A percentile compares a stretch with the other conserved stretches of the same genome.
Evolutionary conservation across 2,888 invertebrate species (phyloP).

Genomic region (Brachypalpus laphriformis): DNA sequence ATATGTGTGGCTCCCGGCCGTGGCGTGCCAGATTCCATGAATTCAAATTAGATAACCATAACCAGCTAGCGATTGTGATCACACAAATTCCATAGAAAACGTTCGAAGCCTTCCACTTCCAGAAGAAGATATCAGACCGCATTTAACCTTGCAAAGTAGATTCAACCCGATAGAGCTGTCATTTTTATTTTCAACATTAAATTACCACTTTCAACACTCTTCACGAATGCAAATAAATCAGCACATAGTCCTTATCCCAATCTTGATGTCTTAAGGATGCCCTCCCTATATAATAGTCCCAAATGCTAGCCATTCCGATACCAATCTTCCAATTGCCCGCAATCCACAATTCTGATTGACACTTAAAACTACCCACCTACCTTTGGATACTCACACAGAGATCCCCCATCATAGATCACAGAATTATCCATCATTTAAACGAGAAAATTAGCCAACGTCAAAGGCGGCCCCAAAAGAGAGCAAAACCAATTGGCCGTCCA

Average conservation of each 20-base stretch:
- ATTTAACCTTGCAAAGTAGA: neutral
- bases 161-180: conserved; percentile 45
- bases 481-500: neutral
- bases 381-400: neutral
- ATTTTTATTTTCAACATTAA: neutral
- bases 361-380: conserved; percentile 16
- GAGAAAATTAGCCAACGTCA: conserved; percentile 68
- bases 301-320: neutral
- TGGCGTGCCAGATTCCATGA: neutral
- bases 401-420: conserved; percentile 51
- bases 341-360: conserved; percentile 42
- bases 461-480: conserved; percentile 18
- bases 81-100: too few relatives aligned
- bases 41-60: neutral
- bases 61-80: neutral
- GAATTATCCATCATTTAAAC: conserved; percentile 59
- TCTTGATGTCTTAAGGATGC: conserved; percentile 14
- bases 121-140: neutral
- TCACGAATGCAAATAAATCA: conserved; percentile 44
- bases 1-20: too few relatives aligned
- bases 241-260: neutral
- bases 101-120: neutral
- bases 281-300: neutral
- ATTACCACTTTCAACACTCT: conserved; percentile 28
- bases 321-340: conserved; percentile 15